Evolutionary conservation across 2,113 vertebrate genomes (phyloP).

Genomic region (Leptobrachium leishanense): DNA sequence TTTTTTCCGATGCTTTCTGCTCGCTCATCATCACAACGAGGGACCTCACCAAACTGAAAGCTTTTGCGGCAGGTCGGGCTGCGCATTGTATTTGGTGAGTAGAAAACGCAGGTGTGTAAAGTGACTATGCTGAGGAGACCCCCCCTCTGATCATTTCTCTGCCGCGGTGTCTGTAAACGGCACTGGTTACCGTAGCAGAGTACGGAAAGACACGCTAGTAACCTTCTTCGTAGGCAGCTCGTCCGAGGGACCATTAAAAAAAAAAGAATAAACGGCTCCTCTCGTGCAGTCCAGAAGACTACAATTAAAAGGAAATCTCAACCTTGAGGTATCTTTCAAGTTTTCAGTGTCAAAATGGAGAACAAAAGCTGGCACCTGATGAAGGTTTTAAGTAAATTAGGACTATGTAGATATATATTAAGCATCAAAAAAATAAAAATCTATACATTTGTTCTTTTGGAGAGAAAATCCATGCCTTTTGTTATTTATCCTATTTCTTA

Average conservation of each 20-base stretch:
- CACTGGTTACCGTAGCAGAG: background rate
- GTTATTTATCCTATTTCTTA: slow-evolving; percentile 74
- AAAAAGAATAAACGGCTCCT: background rate
- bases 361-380: slow-evolving; percentile 89
- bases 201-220: background rate
- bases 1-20: background rate
- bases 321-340: slow-evolving; percentile 93
- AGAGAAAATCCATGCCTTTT: slow-evolving; percentile 73
- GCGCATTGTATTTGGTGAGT: background rate
- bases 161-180: slow-evolving; percentile 7
- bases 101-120: slow-evolving; percentile 39
- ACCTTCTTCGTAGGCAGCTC: background rate
- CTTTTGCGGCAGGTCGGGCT: slow-evolving; percentile 6
- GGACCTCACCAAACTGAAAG: background rate
- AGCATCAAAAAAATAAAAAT: slow-evolving; percentile 76
- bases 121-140: slow-evolving; percentile 42
- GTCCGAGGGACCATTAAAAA: background rate
- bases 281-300: slow-evolving; percentile 27
- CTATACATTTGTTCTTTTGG: slow-evolving; percentile 74
- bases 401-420: slow-evolving; percentile 72
- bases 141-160: slow-evolving; percentile 4
- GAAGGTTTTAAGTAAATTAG: slow-evolving; percentile 72
- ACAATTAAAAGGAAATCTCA: slow-evolving; percentile 46
- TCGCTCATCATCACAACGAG: background rate
- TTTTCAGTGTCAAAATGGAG: slow-evolving; percentile 94